Evolutionary conservation across 2,797 vertebrate genomes (phyloP).

Genomic region (Decapterus maruadsi): DNA sequence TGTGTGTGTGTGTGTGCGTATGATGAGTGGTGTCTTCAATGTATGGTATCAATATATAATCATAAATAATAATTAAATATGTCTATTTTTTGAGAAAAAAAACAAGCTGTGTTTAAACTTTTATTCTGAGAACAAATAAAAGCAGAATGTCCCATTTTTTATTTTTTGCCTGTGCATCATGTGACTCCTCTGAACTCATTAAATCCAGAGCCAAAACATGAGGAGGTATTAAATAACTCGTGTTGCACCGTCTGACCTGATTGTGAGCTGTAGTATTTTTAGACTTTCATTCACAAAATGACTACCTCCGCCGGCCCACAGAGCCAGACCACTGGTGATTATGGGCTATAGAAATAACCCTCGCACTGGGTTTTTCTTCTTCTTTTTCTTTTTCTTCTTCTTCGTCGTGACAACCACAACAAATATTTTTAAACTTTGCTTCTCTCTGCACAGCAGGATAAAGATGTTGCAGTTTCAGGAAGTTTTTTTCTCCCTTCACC

Average conservation of each 20-base stretch:
- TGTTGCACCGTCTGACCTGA: background rate
- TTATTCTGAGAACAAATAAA: background rate
- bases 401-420: conserved; percentile 12
- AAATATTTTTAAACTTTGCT: background rate
- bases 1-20: too few relatives aligned
- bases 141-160: too few relatives aligned
- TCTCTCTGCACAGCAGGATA: conserved; percentile 1
- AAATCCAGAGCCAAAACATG: background rate
- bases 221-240: background rate
- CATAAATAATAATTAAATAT: background rate
- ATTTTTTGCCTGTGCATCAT: background rate
- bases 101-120: background rate
- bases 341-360: conserved; percentile 13
- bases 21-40: background rate
- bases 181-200: background rate
- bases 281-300: conserved; percentile 17
- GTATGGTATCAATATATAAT: background rate
- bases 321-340: conserved; percentile 17
- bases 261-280: background rate
- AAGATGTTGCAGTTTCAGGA: background rate
- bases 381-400: background rate
- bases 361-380: background rate
- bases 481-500: background rate
- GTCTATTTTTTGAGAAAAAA: conserved; percentile 5
- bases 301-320: background rate